A percentile compares a stretch with the other conserved stretches of the same genome.
These are phyloP conservation scores for Trematomus bernacchii DNA, from an alignment of 2,797 vertebrate species.

Conservation along the genomic window DNA sequence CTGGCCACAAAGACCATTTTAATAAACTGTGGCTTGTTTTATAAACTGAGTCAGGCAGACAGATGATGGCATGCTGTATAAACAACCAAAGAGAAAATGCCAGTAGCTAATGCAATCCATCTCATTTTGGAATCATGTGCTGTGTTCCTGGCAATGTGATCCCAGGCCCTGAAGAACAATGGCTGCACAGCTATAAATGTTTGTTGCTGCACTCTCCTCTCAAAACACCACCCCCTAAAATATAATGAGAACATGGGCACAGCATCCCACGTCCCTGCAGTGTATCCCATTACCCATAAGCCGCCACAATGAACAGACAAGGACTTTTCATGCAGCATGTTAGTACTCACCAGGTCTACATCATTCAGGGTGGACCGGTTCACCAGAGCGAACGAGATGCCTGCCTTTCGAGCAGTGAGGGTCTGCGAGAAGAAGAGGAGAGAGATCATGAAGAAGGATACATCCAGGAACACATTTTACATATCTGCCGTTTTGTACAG, in stretches of 20 bases:
- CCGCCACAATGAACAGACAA: slow-evolving; percentile 41
- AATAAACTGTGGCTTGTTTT: slow-evolving; percentile 28
- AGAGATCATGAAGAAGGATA: slow-evolving; percentile 27
- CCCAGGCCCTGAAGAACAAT: slow-evolving; percentile 24
- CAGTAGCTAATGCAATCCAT: slow-evolving; percentile 36
- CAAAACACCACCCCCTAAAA: slow-evolving; percentile 22
- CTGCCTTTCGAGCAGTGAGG: slow-evolving; percentile 97
- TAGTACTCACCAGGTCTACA: slow-evolving; percentile 94
- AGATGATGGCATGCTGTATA: slow-evolving; percentile 25
- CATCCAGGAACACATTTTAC: slow-evolving; percentile 33
- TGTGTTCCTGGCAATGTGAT: slow-evolving; percentile 27
- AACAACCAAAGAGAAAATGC: slow-evolving; percentile 27
- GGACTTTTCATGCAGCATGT: slow-evolving; percentile 33
- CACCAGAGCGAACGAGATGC: slow-evolving; percentile 96
- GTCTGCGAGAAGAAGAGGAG: slow-evolving; percentile 83
- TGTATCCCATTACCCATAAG: slow-evolving; percentile 25
- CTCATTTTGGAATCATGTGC: slow-evolving; percentile 32
- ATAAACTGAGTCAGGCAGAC: slow-evolving; percentile 14
- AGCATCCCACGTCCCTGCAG: slow-evolving; percentile 19
- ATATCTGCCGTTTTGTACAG: slow-evolving; percentile 13
- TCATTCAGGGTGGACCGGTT: slow-evolving; percentile 95
- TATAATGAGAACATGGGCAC: slow-evolving; percentile 40
- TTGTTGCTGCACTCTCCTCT: slow-evolving; percentile 19
- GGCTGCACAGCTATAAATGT: slow-evolving; percentile 33
- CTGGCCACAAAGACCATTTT: slow-evolving; percentile 23